phyloP scores from a whole-genome alignment of 2,888 invertebrate species.

The Oscheius sp. region DNA sequence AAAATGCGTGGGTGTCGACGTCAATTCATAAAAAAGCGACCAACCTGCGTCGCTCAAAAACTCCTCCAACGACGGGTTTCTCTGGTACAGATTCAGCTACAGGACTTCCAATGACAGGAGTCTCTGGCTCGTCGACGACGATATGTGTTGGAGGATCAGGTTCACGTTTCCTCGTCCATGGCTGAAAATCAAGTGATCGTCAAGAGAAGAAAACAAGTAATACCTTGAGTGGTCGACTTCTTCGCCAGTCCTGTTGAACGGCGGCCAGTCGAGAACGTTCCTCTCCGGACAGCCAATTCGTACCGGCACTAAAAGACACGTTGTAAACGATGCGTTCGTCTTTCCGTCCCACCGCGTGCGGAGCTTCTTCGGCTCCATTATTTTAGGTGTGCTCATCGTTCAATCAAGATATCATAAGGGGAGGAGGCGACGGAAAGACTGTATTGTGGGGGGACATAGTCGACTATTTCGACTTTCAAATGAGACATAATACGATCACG shows the following conservation, averaged over 20 bases:
- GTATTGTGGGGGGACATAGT: background rate
- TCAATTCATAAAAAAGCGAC: background rate
- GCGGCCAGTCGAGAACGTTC: conserved; percentile 67
- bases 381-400: conserved; percentile 12
- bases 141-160: background rate
- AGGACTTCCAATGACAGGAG: background rate
- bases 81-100: background rate
- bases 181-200: conserved; percentile 17
- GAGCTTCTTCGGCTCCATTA: conserved; percentile 8
- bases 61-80: background rate
- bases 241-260: conserved; percentile 68
- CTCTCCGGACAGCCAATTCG: conserved; percentile 61
- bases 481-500: conserved; percentile 32
- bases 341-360: background rate
- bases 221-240: conserved; percentile 57
- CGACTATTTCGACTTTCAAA: conserved; percentile 29
- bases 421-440: background rate
- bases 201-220: background rate
- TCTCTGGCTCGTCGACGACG: background rate
- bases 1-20: background rate
- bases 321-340: background rate
- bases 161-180: conserved; percentile 28
- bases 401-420: background rate
- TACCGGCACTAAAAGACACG: conserved; percentile 46
- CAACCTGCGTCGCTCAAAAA: conserved; percentile 23